phyloP scores from a whole-genome alignment of 1,140 invertebrate species.

The Drosophila trapezifrons region DNA sequence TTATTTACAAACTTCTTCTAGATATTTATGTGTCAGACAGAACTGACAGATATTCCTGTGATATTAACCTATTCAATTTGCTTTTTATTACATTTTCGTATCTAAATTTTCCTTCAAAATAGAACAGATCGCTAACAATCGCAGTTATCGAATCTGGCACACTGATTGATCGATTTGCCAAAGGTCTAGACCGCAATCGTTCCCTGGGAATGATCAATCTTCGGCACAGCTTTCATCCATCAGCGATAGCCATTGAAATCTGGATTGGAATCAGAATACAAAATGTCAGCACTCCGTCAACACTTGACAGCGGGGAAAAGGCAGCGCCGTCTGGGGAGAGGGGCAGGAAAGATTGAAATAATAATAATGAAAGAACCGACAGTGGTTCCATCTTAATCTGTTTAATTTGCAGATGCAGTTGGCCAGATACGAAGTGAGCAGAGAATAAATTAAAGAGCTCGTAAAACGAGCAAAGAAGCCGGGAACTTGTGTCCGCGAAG shows the following conservation, averaged over 20 bases:
- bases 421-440: constrained; percentile 29
- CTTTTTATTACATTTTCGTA: neutral
- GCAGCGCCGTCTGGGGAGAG: neutral
- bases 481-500: constrained; percentile 33
- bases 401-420: constrained; percentile 51
- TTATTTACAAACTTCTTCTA: neutral
- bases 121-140: neutral
- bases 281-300: constrained; percentile 70
- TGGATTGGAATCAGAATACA: constrained; percentile 61
- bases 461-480: constrained; percentile 50
- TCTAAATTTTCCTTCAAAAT: neutral
- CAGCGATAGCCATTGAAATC: constrained; percentile 66
- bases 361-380: constrained; percentile 22
- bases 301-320: constrained; percentile 22
- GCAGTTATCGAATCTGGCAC: constrained; percentile 4
- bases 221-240: constrained; percentile 55
- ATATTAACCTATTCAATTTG: no score
- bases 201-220: constrained; percentile 60
- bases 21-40: no score
- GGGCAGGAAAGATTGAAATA: constrained; percentile 4
- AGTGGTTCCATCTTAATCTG: constrained; percentile 34
- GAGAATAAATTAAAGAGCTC: constrained; percentile 34
- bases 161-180: constrained; percentile 40
- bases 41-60: no score
- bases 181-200: constrained; percentile 30